phyloP scores from a whole-genome alignment of 2,888 invertebrate species.

The Metellina segmentata region DNA sequence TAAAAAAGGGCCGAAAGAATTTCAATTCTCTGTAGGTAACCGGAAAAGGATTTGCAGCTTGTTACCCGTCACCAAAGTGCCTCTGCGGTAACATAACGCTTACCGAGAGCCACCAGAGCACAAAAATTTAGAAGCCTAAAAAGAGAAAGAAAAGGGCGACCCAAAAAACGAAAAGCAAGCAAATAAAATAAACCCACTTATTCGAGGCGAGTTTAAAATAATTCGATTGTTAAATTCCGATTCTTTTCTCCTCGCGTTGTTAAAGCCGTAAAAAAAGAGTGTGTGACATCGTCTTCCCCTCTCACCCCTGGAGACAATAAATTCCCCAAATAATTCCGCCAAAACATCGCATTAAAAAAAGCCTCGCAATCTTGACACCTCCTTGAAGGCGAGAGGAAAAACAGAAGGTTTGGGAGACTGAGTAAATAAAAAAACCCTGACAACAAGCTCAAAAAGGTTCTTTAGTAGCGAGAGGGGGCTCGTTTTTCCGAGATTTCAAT shows the following conservation, averaged over 20 bases:
- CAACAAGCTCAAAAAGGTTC: conserved; percentile 76
- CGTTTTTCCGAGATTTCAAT: conserved; percentile 76
- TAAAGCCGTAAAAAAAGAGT: conserved; percentile 47
- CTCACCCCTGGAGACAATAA: conserved; percentile 73
- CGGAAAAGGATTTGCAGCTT: conserved; percentile 73
- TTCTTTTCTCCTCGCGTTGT: conserved; percentile 69
- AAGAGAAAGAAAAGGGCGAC: conserved; percentile 32
- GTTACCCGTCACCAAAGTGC: conserved; percentile 73
- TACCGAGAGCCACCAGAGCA: conserved; percentile 56
- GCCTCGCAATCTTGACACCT: conserved; percentile 74
- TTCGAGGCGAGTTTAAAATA: conserved; percentile 75
- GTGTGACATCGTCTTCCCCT: conserved; percentile 70
- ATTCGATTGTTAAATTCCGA: conserved; percentile 76
- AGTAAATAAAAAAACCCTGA: conserved; percentile 69
- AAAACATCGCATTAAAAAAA: conserved; percentile 76
- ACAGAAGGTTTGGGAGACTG: conserved; percentile 75
- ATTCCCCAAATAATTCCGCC: conserved; percentile 76
- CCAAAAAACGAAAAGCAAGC: conserved; percentile 20
- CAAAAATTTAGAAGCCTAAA: conserved; percentile 60
- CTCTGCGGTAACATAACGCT: conserved; percentile 73
- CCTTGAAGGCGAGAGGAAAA: conserved; percentile 74
- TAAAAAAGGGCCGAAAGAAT: conserved; percentile 32
- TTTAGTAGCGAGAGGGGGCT: conserved; percentile 59
- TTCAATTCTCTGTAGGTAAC: conserved; percentile 66
- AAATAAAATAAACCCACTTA: conserved; percentile 73